These are phyloP conservation scores for Macquaria ambigua DNA, from an alignment of 2,113 vertebrate species.

Conservation along the genomic window DNA sequence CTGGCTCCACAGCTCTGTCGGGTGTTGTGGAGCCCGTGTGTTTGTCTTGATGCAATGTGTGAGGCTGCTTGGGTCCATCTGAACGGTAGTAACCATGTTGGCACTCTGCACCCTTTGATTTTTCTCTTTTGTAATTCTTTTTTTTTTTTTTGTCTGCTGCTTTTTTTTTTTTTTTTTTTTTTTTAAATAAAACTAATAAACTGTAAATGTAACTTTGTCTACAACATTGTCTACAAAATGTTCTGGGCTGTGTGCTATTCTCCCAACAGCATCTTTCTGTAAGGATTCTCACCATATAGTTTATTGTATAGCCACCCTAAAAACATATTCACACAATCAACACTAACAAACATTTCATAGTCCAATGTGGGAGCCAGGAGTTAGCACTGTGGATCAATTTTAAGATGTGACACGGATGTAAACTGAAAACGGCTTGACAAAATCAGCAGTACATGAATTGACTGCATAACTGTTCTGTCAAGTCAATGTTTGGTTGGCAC, in stretches of 20 bases:
- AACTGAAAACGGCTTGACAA: no score
- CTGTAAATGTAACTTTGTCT: constrained; percentile 31
- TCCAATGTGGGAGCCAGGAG: no score
- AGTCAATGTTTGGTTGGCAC: no score
- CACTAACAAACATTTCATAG: no score
- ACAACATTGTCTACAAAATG: background rate
- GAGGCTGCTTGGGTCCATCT: background rate
- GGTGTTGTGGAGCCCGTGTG: background rate
- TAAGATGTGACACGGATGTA: no score
- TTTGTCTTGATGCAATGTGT: background rate
- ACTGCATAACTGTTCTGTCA: no score
- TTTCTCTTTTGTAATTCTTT: constrained; percentile 46
- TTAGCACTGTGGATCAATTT: no score
- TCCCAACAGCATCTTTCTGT: no score
- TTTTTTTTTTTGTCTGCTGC: constrained; percentile 16
- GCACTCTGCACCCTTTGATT: constrained; percentile 1
- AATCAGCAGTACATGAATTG: no score
- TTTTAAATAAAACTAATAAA: constrained; percentile 57
- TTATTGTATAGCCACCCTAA: no score
- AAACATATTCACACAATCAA: no score
- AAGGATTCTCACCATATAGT: no score
- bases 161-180: constrained; percentile 8
- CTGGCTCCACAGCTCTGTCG: background rate
- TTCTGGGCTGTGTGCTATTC: background rate
- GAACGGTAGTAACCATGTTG: background rate